These are phyloP conservation scores for Heterodera carotae DNA, from an alignment of 1,140 invertebrate species.

Conservation along the genomic window DNA sequence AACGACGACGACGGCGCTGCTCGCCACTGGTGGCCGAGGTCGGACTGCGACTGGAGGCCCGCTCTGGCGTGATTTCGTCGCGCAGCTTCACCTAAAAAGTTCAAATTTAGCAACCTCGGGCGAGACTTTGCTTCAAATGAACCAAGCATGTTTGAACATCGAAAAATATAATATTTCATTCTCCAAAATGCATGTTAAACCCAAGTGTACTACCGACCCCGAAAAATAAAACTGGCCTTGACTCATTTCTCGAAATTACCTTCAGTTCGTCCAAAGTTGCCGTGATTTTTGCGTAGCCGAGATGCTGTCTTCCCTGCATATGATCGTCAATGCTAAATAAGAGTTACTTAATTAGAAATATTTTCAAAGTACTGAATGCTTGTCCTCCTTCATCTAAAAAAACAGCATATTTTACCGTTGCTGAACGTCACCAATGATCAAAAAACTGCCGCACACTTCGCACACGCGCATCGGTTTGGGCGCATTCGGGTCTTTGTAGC, in stretches of 20 bases:
- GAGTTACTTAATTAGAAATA: conserved; percentile 10
- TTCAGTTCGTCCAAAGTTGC: conserved; percentile 66
- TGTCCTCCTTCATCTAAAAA: too few species aligned
- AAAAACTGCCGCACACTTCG: conserved; percentile 93
- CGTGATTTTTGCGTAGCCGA: conserved; percentile 79
- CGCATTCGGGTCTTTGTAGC: conserved; percentile 34
- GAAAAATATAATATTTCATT: too few species aligned
- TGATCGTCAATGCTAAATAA: conserved; percentile 98
- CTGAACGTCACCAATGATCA: conserved; percentile 94
- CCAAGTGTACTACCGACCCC: too few species aligned
- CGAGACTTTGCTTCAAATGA: too few species aligned
- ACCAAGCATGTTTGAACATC: too few species aligned
- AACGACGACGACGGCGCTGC: neutral
- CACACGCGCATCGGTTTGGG: conserved; percentile 86
- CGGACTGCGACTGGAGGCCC: conserved; percentile 5
- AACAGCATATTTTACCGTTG: conserved; percentile 71
- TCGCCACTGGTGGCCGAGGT: neutral
- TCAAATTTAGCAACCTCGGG: too few species aligned
- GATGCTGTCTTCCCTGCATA: conserved; percentile 85
- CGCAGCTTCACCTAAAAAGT: conserved; percentile 5
- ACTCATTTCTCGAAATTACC: too few species aligned
- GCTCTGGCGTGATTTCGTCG: conserved; percentile 1
- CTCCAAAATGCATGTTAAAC: too few species aligned
- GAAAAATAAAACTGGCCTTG: too few species aligned
- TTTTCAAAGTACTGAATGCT: neutral